Evolutionary conservation across 2,797 vertebrate species (phyloP).

Genomic region (Gymnoscopelus braueri): DNA sequence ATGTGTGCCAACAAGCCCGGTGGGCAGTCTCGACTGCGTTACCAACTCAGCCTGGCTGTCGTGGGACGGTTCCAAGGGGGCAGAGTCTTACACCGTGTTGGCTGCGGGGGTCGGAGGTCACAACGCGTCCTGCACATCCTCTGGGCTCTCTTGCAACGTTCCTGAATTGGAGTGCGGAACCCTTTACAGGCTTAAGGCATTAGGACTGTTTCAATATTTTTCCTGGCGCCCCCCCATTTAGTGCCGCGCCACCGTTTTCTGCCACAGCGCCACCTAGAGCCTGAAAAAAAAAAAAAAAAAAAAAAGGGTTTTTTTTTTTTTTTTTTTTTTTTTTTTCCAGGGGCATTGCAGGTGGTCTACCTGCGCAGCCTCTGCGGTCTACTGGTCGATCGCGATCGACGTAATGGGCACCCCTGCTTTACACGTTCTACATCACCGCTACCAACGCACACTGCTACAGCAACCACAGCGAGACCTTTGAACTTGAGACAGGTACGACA

Average conservation of each 20-base stretch:
- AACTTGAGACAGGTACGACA: constrained; percentile 78
- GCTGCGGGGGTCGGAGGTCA: constrained; percentile 46
- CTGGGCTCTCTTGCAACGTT: constrained; percentile 62
- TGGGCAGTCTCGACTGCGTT: constrained; percentile 73
- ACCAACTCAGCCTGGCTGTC: constrained; percentile 76
- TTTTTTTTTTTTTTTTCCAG: no score
- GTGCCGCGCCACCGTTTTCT: no score
- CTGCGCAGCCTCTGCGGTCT: no score
- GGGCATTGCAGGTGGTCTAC: no score
- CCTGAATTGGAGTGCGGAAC: constrained; percentile 75
- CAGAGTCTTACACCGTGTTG: constrained; percentile 67
- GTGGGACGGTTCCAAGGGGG: constrained; percentile 70
- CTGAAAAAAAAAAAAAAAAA: no score
- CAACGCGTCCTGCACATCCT: constrained; percentile 63
- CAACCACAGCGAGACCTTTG: constrained; percentile 57
- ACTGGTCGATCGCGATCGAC: no score
- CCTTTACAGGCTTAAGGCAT: no score
- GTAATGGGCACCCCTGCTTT: no score
- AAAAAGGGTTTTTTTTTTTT: no score
- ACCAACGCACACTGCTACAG: constrained; percentile 71
- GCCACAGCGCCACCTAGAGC: no score
- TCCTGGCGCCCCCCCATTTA: no score
- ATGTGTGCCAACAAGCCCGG: constrained; percentile 65
- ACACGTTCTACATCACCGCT: constrained; percentile 72
- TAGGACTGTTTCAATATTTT: no score